Conservation (phyloP, 2,888 invertebrate species). For the Beris chalybata region DNA sequence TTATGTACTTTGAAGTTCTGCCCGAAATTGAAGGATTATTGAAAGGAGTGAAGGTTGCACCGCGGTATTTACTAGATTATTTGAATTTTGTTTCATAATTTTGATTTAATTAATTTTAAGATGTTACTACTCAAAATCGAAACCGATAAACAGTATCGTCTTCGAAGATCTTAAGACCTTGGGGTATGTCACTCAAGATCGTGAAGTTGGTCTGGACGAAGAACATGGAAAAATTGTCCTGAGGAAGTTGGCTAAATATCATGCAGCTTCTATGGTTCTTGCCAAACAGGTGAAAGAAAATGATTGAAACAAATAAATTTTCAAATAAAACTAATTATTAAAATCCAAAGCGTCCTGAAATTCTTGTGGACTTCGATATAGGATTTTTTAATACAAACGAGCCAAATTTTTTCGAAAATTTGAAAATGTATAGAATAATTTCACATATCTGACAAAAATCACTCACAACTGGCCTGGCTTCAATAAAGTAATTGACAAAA, state of each 20-base stretch:
- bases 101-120: conserved; percentile 38
- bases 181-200: conserved; percentile 60
- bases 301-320: no score
- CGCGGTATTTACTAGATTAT: conserved; percentile 44
- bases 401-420: no score
- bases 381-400: no score
- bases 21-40: conserved; percentile 56
- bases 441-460: conserved; percentile 51
- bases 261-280: conserved; percentile 61
- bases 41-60: conserved; percentile 51
- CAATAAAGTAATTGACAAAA: conserved; percentile 51
- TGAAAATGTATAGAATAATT: conserved; percentile 45
- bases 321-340: no score
- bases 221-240: conserved; percentile 59
- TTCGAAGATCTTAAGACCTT: conserved; percentile 57
- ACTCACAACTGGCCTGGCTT: conserved; percentile 56
- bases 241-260: conserved; percentile 60
- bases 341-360: no score
- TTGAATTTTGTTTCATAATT: neutral
- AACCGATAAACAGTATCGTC: conserved; percentile 52
- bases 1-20: conserved; percentile 56
- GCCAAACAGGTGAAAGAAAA: conserved; percentile 57
- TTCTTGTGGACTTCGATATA: no score
- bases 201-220: conserved; percentile 61
- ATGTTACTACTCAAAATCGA: conserved; percentile 50